Base-by-base conservation (phyloP, 2,797 vertebrate species). In the Gymnopithys bicolor region DNA sequence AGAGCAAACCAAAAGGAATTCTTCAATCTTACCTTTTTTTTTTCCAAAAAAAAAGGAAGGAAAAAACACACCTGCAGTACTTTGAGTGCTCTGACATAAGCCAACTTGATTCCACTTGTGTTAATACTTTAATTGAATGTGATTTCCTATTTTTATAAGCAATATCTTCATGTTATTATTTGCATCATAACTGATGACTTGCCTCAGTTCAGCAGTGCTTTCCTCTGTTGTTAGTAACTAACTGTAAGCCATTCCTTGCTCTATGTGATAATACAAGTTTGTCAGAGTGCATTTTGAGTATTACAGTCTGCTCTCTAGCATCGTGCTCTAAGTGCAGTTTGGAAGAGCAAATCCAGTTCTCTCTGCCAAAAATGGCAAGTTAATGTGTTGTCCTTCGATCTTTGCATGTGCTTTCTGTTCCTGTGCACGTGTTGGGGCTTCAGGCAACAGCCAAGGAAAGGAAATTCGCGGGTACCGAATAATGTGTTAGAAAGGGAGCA, bases 401-500 rank as follows among this genome's bases (percentile, higher is more conserved):
- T 63, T 15, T 46, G 67, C 19, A 0, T 19, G 0, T 53, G 21
- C 37, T 84, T 79, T 83, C 27, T 16, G 4, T 80, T 60, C 19
- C 27, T 37, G 11, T 56, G 66, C 35, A 7, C 52, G 27, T 49
- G 39, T 24, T 24, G 75, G 35, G 60, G n/a, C 56, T 62, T 62
- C 49, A 16, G 18, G 27, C 48, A 9, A 13, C 1, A 4, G 21
- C 7, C 43, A 64, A 74, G 32, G 37, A 46, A 58, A 35, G 32
- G 27, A 23, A 35, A 60, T 28, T 33, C 12, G 5, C 17, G 11
- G 14, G 24, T 39, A 13, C 4, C 10, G 7, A 56, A 2, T 46
- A 39, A n/a, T 0, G 4, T 8, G 2, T 13, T n/a, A 24, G 41
- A n/a, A 73, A 53, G 30, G n/a, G 28, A 64, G 4, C 33, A 52